Evolutionary conservation across 1,140 invertebrate genomes (phyloP).

Genomic region (Tetragonula clypearis): DNA sequence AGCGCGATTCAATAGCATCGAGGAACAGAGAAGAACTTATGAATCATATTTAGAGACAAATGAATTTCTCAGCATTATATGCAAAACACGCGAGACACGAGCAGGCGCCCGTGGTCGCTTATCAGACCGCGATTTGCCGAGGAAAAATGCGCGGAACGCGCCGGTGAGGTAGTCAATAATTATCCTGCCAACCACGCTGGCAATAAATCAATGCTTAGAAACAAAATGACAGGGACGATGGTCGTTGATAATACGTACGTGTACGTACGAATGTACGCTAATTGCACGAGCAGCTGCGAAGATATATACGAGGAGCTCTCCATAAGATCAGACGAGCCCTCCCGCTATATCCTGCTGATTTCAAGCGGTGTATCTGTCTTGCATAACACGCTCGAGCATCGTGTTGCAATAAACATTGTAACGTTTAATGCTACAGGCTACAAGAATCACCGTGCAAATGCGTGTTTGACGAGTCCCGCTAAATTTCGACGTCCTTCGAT

Average conservation of each 20-base stretch:
- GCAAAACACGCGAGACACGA: slow-evolving; percentile 22
- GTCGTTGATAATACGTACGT: slow-evolving; percentile 56
- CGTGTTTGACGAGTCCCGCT: background rate
- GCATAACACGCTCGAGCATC: background rate
- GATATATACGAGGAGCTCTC: slow-evolving; percentile 37
- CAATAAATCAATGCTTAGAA: slow-evolving; percentile 56
- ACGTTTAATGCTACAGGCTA: slow-evolving; percentile 18
- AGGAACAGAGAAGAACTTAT: slow-evolving; percentile 1
- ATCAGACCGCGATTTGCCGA: slow-evolving; percentile 30
- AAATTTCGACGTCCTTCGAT: slow-evolving; percentile 36
- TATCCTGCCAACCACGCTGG: slow-evolving; percentile 25
- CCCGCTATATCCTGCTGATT: slow-evolving; percentile 45
- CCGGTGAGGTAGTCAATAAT: slow-evolving; percentile 41
- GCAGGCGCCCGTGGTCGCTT: background rate
- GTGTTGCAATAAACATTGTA: slow-evolving; percentile 46
- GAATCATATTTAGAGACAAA: slow-evolving; percentile 51
- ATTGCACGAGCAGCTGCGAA: slow-evolving; percentile 41
- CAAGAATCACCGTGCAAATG: background rate
- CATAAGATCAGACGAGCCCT: slow-evolving; percentile 47
- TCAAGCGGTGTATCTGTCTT: slow-evolving; percentile 29
- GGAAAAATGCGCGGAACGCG: slow-evolving; percentile 12
- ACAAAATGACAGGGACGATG: slow-evolving; percentile 52
- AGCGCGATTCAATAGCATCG: slow-evolving; percentile 27
- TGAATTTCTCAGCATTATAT: slow-evolving; percentile 57
- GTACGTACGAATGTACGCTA: slow-evolving; percentile 56